These are phyloP conservation scores for Glaucomys volans DNA, from an alignment of 2,113 vertebrate genomes.

Conservation along the genomic window DNA sequence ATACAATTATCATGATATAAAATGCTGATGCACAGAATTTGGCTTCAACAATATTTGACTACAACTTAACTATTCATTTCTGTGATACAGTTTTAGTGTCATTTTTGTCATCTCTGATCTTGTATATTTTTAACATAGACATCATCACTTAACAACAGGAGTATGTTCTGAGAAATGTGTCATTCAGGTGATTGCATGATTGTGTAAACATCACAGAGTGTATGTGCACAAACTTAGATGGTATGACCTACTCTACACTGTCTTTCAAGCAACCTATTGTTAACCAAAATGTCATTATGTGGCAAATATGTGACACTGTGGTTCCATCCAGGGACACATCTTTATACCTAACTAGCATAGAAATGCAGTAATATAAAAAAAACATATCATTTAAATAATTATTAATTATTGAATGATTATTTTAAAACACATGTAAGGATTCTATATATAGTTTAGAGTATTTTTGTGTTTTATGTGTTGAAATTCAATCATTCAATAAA, in stretches of 20 bases:
- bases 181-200: not conserved
- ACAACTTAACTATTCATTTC: not conserved
- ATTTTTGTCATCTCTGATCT: not conserved
- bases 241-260: not conserved
- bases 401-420: not conserved
- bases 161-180: not conserved
- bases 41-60: not conserved
- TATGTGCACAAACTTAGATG: not conserved
- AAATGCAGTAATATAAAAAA: not conserved
- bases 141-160: not conserved
- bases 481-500: not conserved
- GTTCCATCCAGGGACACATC: not conserved
- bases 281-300: not conserved
- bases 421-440: not conserved
- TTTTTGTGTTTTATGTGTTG: not conserved
- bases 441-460: not conserved
- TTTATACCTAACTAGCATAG: not conserved
- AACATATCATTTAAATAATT: not conserved
- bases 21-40: not conserved
- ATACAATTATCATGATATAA: not conserved
- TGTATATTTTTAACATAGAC: not conserved
- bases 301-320: not conserved
- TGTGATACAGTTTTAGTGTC: not conserved
- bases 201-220: not conserved
- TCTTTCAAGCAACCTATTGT: not conserved